These are phyloP conservation scores for Lasioglossum calceatum DNA, from an alignment of 2,888 invertebrate species.

Conservation along the genomic window DNA sequence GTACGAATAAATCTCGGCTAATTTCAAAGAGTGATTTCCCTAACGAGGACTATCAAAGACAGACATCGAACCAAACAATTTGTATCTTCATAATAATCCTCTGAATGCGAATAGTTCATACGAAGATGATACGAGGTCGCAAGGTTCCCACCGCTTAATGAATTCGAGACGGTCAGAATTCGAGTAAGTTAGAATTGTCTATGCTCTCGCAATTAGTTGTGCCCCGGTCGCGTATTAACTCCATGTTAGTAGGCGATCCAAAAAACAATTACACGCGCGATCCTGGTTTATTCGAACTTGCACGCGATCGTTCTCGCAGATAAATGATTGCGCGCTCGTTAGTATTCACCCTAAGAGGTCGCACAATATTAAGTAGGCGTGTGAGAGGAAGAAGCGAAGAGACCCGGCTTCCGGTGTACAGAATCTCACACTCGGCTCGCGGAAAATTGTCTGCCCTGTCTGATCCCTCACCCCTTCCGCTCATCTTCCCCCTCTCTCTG, in stretches of 20 bases:
- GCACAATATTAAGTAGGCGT: constrained; percentile 18
- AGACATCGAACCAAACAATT: background rate
- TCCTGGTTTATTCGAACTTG: background rate
- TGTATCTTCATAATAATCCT: background rate
- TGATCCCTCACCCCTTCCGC: background rate
- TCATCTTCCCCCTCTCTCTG: too few species aligned
- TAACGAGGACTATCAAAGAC: background rate
- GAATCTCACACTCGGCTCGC: constrained; percentile 15
- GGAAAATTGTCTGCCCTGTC: background rate
- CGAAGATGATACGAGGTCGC: background rate
- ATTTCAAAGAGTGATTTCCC: background rate
- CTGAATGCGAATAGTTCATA: background rate
- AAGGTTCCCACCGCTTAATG: background rate
- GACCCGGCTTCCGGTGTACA: constrained; percentile 10
- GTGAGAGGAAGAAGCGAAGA: constrained; percentile 6
- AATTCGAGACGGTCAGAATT: background rate
- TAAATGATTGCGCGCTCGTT: constrained; percentile 9
- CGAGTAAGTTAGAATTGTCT: background rate
- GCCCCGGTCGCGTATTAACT: background rate
- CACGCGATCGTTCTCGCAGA: constrained; percentile 13
- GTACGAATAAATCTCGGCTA: background rate
- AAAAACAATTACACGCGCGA: constrained; percentile 7
- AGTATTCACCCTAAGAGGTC: constrained; percentile 18
- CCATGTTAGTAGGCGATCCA: background rate
- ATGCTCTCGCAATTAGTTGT: background rate